Evolutionary conservation across 2,113 vertebrate genomes (phyloP).

Genomic region (Euleptes europaea): DNA sequence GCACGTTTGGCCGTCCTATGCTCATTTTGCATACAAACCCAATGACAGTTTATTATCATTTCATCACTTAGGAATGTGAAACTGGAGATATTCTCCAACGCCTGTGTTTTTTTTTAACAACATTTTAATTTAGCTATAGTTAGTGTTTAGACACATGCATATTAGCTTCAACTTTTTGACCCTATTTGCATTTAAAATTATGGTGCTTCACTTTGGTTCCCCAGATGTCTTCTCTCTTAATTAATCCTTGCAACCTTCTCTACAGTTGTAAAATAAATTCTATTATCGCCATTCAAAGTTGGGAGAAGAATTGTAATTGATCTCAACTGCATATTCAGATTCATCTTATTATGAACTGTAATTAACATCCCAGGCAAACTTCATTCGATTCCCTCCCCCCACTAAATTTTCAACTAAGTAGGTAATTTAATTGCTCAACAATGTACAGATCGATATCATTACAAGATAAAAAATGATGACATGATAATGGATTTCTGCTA

Average conservation of each 20-base stretch:
- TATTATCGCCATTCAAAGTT: constrained; percentile 76
- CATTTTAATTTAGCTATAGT: constrained; percentile 37
- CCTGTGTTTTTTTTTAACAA: constrained; percentile 40
- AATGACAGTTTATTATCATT: constrained; percentile 34
- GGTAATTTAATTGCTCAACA: constrained; percentile 66
- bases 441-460: constrained; percentile 68
- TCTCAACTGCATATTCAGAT: constrained; percentile 75
- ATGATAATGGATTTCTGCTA: constrained; percentile 54
- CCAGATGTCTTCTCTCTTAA: constrained; percentile 67
- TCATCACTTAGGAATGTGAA: constrained; percentile 19
- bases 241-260: constrained; percentile 72
- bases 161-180: constrained; percentile 69
- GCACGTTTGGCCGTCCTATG: not conserved
- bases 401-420: constrained; percentile 62
- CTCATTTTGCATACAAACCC: constrained; percentile 11
- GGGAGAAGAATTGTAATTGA: constrained; percentile 72
- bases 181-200: constrained; percentile 68
- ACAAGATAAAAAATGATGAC: constrained; percentile 62
- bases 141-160: constrained; percentile 59
- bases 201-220: constrained; percentile 57
- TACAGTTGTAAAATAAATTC: constrained; percentile 55
- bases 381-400: constrained; percentile 66
- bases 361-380: constrained; percentile 69
- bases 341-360: constrained; percentile 71
- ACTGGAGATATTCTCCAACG: constrained; percentile 8